These are phyloP conservation scores for Tapirus terrestris DNA, from an alignment of 2,113 vertebrate species.

Conservation along the genomic window DNA sequence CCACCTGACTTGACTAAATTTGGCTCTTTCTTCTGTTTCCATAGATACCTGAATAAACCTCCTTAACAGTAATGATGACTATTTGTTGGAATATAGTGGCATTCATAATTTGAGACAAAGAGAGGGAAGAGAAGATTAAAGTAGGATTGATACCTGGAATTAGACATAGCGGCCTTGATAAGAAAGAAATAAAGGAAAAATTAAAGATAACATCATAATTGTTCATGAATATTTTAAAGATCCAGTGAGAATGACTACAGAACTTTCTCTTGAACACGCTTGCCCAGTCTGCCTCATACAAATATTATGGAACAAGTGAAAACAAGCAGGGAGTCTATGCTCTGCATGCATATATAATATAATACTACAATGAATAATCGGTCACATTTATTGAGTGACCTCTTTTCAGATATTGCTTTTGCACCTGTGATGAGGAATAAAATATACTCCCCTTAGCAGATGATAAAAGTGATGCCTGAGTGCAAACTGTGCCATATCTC, in stretches of 20 bases:
- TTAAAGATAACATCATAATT: background rate
- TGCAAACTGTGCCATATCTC: background rate
- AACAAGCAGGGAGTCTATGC: background rate
- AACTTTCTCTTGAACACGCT: background rate
- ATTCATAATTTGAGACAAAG: constrained; percentile 47
- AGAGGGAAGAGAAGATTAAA: background rate
- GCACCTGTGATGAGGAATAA: background rate
- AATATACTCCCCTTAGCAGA: background rate
- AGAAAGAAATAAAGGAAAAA: background rate
- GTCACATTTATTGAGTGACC: background rate
- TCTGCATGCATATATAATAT: background rate
- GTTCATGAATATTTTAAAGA: background rate
- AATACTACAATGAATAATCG: background rate
- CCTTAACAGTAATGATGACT: background rate
- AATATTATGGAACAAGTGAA: background rate
- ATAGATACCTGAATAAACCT: background rate
- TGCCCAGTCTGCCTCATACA: background rate
- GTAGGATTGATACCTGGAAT: background rate
- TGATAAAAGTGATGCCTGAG: background rate
- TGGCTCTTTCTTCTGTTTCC: constrained; percentile 30
- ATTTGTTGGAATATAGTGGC: background rate
- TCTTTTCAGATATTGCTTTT: constrained; percentile 20
- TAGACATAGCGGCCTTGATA: background rate
- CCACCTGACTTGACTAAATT: background rate
- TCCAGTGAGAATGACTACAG: background rate